These are phyloP conservation scores for Itoplectis maculator DNA, from an alignment of 2,888 invertebrate genomes.

Conservation along the genomic window DNA sequence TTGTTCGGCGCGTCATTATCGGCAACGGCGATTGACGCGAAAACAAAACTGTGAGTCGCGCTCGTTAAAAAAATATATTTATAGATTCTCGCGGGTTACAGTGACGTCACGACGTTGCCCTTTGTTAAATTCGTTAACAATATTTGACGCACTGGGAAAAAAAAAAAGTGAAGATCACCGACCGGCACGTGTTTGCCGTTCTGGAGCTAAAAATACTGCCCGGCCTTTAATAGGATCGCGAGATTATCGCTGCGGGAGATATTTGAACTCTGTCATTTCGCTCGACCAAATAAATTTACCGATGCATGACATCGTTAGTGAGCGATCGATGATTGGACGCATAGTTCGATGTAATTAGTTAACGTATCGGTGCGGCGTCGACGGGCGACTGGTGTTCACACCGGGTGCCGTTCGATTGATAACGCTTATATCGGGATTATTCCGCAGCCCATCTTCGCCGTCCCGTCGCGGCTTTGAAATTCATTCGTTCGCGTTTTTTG, in stretches of 20 bases:
- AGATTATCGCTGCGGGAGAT: conserved; percentile 26
- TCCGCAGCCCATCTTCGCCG: background rate
- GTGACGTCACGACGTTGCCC: background rate
- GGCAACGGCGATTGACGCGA: background rate
- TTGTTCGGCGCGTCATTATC: background rate
- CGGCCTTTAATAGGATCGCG: conserved; percentile 18
- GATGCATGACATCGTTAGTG: conserved; percentile 53
- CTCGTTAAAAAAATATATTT: background rate
- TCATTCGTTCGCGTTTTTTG: background rate
- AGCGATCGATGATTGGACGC: conserved; percentile 49
- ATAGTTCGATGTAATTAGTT: conserved; percentile 57
- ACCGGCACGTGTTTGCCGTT: conserved; percentile 7
- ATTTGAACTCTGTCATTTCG: conserved; percentile 42
- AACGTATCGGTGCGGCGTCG: conserved; percentile 31
- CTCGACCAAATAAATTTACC: conserved; percentile 43
- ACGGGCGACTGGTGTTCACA: background rate
- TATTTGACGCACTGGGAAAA: background rate
- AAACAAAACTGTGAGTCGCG: background rate
- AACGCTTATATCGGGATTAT: conserved; percentile 26
- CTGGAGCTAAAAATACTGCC: conserved; percentile 30
- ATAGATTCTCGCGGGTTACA: background rate
- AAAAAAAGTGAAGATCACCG: background rate
- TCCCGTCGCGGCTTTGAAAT: background rate
- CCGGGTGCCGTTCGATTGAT: conserved; percentile 4
- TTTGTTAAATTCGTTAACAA: background rate